A percentile compares a stretch with the other conserved stretches of the same genome.
Conservation (phyloP, 2,113 vertebrate genomes). For the Hippolais icterina region DNA sequence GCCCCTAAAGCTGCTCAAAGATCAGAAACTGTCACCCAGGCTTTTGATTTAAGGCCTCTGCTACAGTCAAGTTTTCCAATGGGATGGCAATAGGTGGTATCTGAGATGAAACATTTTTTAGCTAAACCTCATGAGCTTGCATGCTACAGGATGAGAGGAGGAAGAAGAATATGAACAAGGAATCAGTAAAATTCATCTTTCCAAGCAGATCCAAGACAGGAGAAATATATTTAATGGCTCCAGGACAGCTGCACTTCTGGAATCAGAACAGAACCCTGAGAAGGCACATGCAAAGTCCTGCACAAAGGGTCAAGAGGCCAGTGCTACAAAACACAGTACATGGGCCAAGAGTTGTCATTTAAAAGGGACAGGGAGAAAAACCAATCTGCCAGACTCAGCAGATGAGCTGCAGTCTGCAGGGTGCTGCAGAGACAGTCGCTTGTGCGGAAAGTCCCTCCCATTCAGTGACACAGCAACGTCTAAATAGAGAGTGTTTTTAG, state of each 20-base stretch:
- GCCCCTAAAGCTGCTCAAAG: neutral
- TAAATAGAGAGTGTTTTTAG: neutral
- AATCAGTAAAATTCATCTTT: neutral
- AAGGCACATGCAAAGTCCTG: neutral
- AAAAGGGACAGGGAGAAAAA: neutral
- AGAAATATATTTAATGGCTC: neutral
- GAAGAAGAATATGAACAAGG: neutral
- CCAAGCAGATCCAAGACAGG: neutral
- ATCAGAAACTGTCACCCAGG: neutral
- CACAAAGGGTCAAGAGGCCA: neutral
- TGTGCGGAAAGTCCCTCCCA: neutral
- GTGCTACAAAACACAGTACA: neutral
- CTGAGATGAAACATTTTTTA: neutral
- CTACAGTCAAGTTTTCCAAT: neutral
- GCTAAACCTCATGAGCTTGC: neutral
- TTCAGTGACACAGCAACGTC: neutral
- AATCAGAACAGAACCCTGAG: neutral
- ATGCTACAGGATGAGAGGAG: neutral
- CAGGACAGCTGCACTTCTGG: neutral
- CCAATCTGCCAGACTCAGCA: neutral
- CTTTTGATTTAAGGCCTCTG: constrained; percentile 28
- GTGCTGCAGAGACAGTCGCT: neutral
- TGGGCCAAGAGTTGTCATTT: neutral
- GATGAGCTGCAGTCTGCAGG: neutral
- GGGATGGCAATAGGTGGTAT: neutral